Evolutionary conservation across 1,140 invertebrate genomes (phyloP), one percentile per base, ranked within the genome.

Genomic region (Lutraria rhynchaena): DNA sequence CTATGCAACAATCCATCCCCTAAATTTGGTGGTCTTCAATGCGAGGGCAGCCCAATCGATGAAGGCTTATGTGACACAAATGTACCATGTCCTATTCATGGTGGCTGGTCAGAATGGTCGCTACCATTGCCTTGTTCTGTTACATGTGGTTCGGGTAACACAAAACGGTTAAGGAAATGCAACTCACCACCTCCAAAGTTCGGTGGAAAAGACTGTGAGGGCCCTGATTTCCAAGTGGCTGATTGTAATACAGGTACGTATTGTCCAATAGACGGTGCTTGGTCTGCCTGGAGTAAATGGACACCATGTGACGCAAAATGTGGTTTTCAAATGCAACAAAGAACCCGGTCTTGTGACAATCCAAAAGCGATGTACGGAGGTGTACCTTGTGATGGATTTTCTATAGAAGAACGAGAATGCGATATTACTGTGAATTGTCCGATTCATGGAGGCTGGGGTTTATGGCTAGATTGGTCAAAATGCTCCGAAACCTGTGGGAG

Each of bases 281-380:
- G 86, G 86, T 73, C 78, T 1, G 22, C 41, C 9, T 87, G 86
- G 86, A 81, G 53, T 15, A 69, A 75, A 35, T 85, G 81, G 81
- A 58, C 49, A 15, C 19, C 75, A 4, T 84, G 84, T 46, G 70
- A 24, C 41, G 76, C 57, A n/a, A 76, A 51, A 24, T 87, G 86
- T 69, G 84, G 84, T 22, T 55, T 49, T 17, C 82, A 81, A 22
- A 27, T 69, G 41, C 81, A 78, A 19, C 74, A 80, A 5, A 90
- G 94, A 33, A 92, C 88, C 9, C 88, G 95, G 76, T 89, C 91
- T 31, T 96, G 96, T 87, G 94, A 96, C 77, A 94, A 94, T 87
- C 94, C 95, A 0, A 87, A 90, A 11, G 94, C 95, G 0, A 91
- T 82, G n/a, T 86, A 95, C 53, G 94, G 95, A 15, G 95, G 95